Percentiles rank a stretch among this genome's conserved stretches.
Evolutionary conservation across 2,113 vertebrate species (phyloP).

Genomic region (Columba livia): DNA sequence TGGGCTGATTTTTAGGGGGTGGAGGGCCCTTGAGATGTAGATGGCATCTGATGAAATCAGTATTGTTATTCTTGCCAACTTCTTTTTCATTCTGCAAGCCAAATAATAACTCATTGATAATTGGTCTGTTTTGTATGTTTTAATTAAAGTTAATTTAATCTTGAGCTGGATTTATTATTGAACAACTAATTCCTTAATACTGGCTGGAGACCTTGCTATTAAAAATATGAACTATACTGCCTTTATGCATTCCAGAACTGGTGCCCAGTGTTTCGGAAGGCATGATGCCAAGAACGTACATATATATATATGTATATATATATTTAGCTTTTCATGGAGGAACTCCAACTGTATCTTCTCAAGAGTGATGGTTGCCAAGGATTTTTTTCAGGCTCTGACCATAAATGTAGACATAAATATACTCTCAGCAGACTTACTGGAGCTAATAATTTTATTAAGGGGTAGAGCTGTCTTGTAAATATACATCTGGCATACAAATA

Average conservation of each 20-base stretch:
- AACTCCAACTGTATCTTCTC: constrained; percentile 25
- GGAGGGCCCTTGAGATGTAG: background rate
- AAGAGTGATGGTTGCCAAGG: background rate
- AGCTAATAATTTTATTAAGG: constrained; percentile 50
- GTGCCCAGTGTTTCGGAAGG: constrained; percentile 56
- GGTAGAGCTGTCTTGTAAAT: constrained; percentile 34
- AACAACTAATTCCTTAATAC: constrained; percentile 24
- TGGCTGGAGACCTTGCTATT: constrained; percentile 6
- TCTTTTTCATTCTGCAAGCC: background rate
- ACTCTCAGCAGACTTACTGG: background rate
- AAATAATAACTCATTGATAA: background rate
- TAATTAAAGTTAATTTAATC: constrained; percentile 61
- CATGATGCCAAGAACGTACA: background rate
- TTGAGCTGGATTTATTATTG: constrained; percentile 38
- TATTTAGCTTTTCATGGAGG: background rate
- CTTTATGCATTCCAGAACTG: constrained; percentile 31
- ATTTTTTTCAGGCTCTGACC: background rate
- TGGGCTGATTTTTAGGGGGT: background rate
- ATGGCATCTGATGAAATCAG: constrained; percentile 52
- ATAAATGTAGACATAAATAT: constrained; percentile 20
- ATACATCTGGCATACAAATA: constrained; percentile 31
- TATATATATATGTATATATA: background rate
- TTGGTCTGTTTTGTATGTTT: constrained; percentile 21
- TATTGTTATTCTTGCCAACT: constrained; percentile 33
- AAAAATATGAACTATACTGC: background rate